A percentile compares a stretch with the other conserved stretches of the same genome.
phyloP scores from a whole-genome alignment of 2,113 vertebrate species.

The Misgurnus anguillicaudatus region DNA sequence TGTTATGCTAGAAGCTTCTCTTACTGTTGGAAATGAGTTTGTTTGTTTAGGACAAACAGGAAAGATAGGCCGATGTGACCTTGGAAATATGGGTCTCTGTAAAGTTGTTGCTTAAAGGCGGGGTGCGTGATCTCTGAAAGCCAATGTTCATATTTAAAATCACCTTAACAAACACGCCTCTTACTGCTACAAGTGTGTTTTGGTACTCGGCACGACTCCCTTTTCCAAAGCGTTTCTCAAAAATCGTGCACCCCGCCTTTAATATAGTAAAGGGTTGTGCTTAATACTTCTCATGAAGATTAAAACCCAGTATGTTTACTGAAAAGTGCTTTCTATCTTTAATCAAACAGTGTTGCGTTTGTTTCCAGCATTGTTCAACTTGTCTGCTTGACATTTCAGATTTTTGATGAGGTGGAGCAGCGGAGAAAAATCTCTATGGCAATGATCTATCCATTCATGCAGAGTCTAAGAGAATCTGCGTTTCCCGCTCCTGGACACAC shows the following conservation, averaged over 20 bases:
- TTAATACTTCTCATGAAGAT: not conserved
- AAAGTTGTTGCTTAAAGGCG: not conserved
- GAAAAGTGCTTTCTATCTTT: not conserved
- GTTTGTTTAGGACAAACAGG: constrained; percentile 26
- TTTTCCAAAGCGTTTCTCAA: too few species aligned
- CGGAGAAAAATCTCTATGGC: constrained; percentile 91
- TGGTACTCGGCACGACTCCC: too few species aligned
- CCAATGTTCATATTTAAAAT: too few species aligned
- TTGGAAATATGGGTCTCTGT: not conserved
- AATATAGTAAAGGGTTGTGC: not conserved
- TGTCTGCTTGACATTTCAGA: constrained; percentile 68
- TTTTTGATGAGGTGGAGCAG: constrained; percentile 96
- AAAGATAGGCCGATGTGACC: not conserved
- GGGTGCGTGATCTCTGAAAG: too few species aligned
- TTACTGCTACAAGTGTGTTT: too few species aligned
- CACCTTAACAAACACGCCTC: too few species aligned
- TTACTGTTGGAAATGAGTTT: not conserved
- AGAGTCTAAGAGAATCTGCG: constrained; percentile 87
- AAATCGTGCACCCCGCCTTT: too few species aligned
- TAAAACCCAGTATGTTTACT: not conserved
- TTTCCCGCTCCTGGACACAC: constrained; percentile 93
- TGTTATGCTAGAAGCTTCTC: not conserved
- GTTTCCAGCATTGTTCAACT: not conserved
- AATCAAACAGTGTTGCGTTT: not conserved
- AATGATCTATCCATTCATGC: constrained; percentile 97